These are phyloP conservation scores for Myotis findleyi DNA, from an alignment of 2,797 vertebrate species.

Conservation along the genomic window DNA sequence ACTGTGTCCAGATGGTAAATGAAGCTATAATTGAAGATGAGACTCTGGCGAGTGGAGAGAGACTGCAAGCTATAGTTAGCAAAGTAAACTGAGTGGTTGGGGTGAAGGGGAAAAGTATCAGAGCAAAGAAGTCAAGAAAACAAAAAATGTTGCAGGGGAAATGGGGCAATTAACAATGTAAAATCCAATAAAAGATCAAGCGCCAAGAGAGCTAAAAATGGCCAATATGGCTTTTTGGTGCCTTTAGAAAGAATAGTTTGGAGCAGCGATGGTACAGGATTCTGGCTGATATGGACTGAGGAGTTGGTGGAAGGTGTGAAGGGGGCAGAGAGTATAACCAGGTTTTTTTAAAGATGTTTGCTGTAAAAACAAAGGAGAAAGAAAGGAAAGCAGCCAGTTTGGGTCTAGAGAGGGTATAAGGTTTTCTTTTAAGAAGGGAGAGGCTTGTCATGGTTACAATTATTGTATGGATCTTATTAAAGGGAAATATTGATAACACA, in stretches of 20 bases:
- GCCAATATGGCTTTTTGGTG: neutral
- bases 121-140: neutral
- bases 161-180: neutral
- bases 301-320: neutral
- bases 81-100: neutral
- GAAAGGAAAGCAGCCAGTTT: neutral
- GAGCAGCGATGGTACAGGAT: neutral
- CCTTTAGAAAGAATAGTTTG: neutral
- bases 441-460: neutral
- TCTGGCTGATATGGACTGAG: neutral
- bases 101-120: neutral
- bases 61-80: neutral
- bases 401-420: neutral
- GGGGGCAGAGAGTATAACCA: neutral
- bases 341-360: neutral
- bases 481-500: neutral
- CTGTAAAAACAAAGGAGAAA: conserved; percentile 30
- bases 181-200: neutral
- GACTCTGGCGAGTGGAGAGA: neutral
- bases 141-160: neutral
- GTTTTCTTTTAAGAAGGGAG: neutral
- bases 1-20: neutral
- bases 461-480: neutral
- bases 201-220: neutral
- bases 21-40: neutral